phyloP scores from a whole-genome alignment of 2,888 invertebrate genomes.

The Perizoma affinitatum region DNA sequence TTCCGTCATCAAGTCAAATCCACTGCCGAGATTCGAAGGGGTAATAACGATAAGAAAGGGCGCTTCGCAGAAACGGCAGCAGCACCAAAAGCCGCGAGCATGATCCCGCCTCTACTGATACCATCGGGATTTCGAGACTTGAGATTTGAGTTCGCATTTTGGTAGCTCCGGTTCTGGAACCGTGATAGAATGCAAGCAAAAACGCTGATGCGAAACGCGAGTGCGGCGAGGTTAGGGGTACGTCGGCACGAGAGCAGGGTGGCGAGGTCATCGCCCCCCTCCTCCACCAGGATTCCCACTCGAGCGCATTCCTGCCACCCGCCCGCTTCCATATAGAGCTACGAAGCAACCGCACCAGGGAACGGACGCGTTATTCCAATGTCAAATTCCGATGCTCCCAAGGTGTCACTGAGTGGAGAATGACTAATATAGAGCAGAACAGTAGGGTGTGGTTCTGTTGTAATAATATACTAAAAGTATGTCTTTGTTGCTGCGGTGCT shows the following conservation, averaged over 20 bases:
- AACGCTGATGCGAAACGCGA: slow-evolving; percentile 35
- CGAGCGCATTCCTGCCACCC: slow-evolving; percentile 66
- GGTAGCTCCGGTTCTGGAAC: slow-evolving; percentile 8
- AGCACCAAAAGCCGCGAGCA: neutral
- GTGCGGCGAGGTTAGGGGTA: slow-evolving; percentile 36
- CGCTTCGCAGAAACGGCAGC: neutral
- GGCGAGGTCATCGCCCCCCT: slow-evolving; percentile 67
- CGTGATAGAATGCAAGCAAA: slow-evolving; percentile 26
- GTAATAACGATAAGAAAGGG: neutral
- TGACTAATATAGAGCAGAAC: slow-evolving; percentile 1
- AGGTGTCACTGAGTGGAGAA: slow-evolving; percentile 16
- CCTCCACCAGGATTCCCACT: slow-evolving; percentile 65
- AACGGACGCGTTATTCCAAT: slow-evolving; percentile 32
- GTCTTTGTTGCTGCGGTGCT: slow-evolving; percentile 3
- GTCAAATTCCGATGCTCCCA: slow-evolving; percentile 24
- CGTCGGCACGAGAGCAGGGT: slow-evolving; percentile 48
- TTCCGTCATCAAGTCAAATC: neutral
- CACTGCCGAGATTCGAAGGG: neutral
- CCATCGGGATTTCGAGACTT: slow-evolving; percentile 4
- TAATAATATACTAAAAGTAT: too few species aligned
- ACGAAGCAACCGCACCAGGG: slow-evolving; percentile 45
- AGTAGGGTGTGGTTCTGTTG: too few species aligned
- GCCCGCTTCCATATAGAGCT: slow-evolving; percentile 45
- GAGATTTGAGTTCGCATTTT: neutral
- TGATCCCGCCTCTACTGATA: neutral